Percentiles rank a stretch among this genome's conserved stretches.
These are phyloP conservation scores for Theristicus caerulescens DNA, from an alignment of 2,113 vertebrate species.

Conservation along the genomic window DNA sequence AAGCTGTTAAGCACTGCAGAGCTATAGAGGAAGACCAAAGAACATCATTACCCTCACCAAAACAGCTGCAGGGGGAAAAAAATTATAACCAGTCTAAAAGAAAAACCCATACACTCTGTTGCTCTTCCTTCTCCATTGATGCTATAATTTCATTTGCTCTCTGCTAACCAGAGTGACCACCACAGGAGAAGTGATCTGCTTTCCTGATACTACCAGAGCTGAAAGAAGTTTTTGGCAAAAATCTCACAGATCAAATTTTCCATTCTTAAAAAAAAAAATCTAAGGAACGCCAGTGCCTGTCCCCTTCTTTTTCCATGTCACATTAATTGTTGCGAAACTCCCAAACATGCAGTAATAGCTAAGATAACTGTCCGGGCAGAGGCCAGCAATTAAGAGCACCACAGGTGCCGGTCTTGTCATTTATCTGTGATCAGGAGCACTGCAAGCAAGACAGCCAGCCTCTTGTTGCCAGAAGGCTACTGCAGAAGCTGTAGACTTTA, in stretches of 20 bases:
- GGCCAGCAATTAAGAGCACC: not conserved
- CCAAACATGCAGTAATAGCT: not conserved
- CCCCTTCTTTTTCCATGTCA: not conserved
- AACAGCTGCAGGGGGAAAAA: not conserved
- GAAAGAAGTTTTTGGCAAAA: not conserved
- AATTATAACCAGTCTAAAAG: not conserved
- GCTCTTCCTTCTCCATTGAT: not conserved
- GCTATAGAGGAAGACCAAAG: not conserved
- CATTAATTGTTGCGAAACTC: not conserved
- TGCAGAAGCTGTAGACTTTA: not conserved
- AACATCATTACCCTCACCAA: not conserved
- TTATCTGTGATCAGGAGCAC: not conserved
- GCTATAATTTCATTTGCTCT: not conserved
- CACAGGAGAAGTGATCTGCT: accelerated
- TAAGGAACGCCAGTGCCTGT: not conserved
- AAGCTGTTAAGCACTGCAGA: not conserved
- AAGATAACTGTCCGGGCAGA: not conserved
- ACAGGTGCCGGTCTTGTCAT: not conserved
- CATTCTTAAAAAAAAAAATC: not conserved
- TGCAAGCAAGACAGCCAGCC: not conserved
- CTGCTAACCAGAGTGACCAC: not conserved
- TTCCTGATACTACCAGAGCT: not conserved
- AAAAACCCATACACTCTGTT: not conserved
- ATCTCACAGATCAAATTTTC: not conserved
- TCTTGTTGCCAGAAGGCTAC: not conserved